These are phyloP conservation scores for Lacanobia wlatinum DNA, from an alignment of 2,888 invertebrate species.

Conservation along the genomic window DNA sequence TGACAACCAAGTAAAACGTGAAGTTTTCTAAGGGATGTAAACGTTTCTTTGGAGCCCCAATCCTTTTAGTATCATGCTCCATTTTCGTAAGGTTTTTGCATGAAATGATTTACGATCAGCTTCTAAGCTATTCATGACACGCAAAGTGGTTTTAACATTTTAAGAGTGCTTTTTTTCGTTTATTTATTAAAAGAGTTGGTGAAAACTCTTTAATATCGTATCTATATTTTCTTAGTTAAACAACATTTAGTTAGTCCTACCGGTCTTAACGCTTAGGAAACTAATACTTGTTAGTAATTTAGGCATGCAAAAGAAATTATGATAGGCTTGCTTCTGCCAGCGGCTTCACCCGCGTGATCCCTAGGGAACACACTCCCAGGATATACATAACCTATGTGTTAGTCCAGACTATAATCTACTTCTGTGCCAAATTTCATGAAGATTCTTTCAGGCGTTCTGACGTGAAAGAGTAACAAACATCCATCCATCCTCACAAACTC, in stretches of 20 bases:
- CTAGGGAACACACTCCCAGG: too few relatives aligned
- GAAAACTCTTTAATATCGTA: not conserved
- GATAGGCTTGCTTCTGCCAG: too few relatives aligned
- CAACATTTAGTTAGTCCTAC: too few relatives aligned
- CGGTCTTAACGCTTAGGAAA: not conserved
- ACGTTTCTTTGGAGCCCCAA: constrained; percentile 26
- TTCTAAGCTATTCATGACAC: constrained; percentile 44
- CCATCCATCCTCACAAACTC: too few relatives aligned
- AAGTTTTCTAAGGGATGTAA: constrained; percentile 39
- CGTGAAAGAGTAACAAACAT: too few relatives aligned
- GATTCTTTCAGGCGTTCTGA: too few relatives aligned
- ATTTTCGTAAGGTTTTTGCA: constrained; percentile 42
- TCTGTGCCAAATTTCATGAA: too few relatives aligned
- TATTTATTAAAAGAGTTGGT: constrained; percentile 22
- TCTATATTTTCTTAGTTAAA: not conserved
- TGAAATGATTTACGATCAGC: constrained; percentile 58
- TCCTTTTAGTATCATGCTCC: constrained; percentile 45
- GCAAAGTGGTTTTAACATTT: constrained; percentile 50
- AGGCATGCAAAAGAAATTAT: too few relatives aligned
- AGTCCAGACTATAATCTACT: too few relatives aligned
- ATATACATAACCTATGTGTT: too few relatives aligned
- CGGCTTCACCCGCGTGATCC: too few relatives aligned
- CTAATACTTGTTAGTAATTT: not conserved
- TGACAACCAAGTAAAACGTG: constrained; percentile 12
- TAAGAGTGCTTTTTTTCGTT: constrained; percentile 11